Percentiles rank a stretch among this genome's conserved stretches.
Evolutionary conservation across 1,140 invertebrate species (phyloP).

Genomic region (Condylostylus longicornis): DNA sequence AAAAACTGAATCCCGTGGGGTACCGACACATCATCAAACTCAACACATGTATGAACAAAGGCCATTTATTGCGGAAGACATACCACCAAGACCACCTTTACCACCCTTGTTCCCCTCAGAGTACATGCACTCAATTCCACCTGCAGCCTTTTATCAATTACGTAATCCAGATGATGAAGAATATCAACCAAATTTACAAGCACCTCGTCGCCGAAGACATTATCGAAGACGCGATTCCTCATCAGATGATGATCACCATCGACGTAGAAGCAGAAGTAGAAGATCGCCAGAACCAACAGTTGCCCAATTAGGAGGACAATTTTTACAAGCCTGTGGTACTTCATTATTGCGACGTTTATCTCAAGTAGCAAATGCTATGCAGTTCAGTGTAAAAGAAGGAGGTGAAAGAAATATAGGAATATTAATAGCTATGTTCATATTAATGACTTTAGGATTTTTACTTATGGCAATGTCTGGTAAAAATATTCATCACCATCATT

Average conservation of each 20-base stretch:
- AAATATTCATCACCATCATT: slow-evolving; percentile 59
- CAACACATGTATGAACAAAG: too few species aligned
- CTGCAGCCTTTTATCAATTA: background rate
- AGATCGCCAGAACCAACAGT: slow-evolving; percentile 35
- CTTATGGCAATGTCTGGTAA: slow-evolving; percentile 39
- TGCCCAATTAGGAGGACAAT: slow-evolving; percentile 45
- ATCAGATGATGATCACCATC: slow-evolving; percentile 34
- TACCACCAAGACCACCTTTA: slow-evolving; percentile 23
- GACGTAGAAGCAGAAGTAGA: slow-evolving; percentile 29
- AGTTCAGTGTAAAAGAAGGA: slow-evolving; percentile 14
- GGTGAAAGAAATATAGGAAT: slow-evolving; percentile 44
- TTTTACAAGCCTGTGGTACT: slow-evolving; percentile 45
- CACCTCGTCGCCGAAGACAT: slow-evolving; percentile 21
- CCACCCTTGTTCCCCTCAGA: slow-evolving; percentile 34
- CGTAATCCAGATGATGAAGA: slow-evolving; percentile 18
- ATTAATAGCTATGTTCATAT: slow-evolving; percentile 53
- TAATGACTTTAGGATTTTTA: slow-evolving; percentile 50
- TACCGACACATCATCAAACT: too few species aligned
- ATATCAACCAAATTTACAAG: slow-evolving; percentile 24
- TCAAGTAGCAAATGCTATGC: slow-evolving; percentile 46
- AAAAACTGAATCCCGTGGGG: slow-evolving; percentile 4
- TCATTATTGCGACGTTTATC: slow-evolving; percentile 45
- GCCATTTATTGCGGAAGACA: too few species aligned
- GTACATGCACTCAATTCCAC: slow-evolving; percentile 34
- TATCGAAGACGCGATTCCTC: slow-evolving; percentile 34